Evolutionary conservation across 2,888 invertebrate genomes (phyloP), one percentile per base, ranked within the genome.

Genomic region (Cataglyphis altisquamis): DNA sequence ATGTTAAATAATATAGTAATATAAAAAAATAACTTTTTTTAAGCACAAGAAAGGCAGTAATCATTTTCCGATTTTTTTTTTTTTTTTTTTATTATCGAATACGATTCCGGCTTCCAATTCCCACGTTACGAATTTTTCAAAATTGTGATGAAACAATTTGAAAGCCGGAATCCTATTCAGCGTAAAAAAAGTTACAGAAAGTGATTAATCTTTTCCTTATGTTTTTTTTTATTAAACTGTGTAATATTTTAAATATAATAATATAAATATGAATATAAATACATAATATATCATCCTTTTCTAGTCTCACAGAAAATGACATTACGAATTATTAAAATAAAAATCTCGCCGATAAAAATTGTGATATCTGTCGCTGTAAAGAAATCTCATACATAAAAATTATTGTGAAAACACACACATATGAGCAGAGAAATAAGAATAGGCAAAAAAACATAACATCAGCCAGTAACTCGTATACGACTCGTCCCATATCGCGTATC

Each of bases 401-500:
- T n/a, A 21, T 21, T 18, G 32, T 25, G 48, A 62, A 74, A 66
- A 74, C 32, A 21, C 32, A 15, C 29, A 32, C 21, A 15, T 3
- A 15, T n/a, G n/a, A n/a, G 4, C 48, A 18, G 36, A 29, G 48
- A 29, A 72, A n/a, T 67, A 62, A 72, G 21, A 48, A 70, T 25
- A 72, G 41, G 72, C 25, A 48, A 25, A 48, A 48, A 57, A 39
- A 41, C 9, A 2, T 18, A 32, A 21, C 21, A 32, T 39, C 55
- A 29, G 45, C 41, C 67, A 32, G 67, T 78, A 57, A 60, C 70
- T 70, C 36, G 57, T 45, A 48, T 45, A 70, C 68, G 60, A 60
- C 66, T 25, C 8, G 78, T 72, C 57, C 45, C 60, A 25, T 15
- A n/a, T 64, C 74, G 60, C 48, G 45, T 74, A 82, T 84, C 78